Evolutionary conservation across 2,113 vertebrate genomes (phyloP).

Genomic region (Hippolais icterina): DNA sequence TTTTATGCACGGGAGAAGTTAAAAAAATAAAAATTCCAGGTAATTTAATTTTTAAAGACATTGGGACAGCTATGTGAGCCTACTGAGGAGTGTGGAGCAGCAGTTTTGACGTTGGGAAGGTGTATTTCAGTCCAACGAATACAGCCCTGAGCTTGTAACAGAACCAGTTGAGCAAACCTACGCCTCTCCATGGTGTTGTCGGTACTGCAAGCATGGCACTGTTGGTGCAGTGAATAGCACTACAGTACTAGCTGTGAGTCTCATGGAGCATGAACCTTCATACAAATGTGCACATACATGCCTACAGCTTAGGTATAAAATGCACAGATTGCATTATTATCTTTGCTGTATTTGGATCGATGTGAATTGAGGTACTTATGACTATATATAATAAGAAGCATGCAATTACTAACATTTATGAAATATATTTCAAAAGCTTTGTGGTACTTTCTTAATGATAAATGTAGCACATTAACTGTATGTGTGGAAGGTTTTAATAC

Average conservation of each 20-base stretch:
- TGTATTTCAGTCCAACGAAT: not conserved
- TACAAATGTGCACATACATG: accelerated
- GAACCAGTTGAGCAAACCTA: not conserved
- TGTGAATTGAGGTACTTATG: not conserved
- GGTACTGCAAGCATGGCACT: not conserved
- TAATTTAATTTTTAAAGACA: not conserved
- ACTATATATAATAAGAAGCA: not conserved
- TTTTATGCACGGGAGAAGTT: not conserved
- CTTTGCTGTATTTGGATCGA: not conserved
- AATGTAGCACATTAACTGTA: not conserved
- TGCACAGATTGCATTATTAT: not conserved
- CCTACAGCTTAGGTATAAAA: not conserved
- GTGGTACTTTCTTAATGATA: not conserved
- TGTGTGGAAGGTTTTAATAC: not conserved
- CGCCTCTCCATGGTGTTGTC: not conserved
- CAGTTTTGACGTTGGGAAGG: not conserved
- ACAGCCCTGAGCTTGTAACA: not conserved
- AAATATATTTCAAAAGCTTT: not conserved
- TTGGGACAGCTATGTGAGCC: not conserved
- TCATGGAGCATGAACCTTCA: not conserved
- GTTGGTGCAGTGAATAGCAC: not conserved
- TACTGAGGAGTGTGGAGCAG: not conserved
- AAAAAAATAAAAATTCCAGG: not conserved
- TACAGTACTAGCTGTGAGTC: not conserved
- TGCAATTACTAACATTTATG: not conserved